Conservation (phyloP, 2,113 vertebrate genomes). For the Drymodes brunneopygia region DNA sequence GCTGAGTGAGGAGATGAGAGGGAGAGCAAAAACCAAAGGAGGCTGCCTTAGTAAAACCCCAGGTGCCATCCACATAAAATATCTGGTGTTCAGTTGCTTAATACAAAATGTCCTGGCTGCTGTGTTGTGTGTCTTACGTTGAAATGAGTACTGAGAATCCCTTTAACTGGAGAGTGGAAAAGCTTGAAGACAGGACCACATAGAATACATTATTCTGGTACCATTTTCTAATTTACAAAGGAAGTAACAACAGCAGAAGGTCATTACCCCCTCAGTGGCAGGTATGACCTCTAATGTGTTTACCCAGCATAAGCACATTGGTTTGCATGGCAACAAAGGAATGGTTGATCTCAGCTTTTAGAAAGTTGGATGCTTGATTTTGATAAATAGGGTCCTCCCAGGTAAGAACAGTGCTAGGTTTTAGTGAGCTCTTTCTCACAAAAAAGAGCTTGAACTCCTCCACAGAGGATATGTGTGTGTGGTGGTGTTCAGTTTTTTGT, state of each 20-base stretch:
- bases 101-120: conserved; percentile 4
- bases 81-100: not conserved
- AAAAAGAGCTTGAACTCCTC: not conserved
- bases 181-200: not conserved
- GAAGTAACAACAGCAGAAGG: not conserved
- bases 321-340: not conserved
- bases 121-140: not conserved
- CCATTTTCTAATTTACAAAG: not conserved
- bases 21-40: not conserved
- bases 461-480: not conserved
- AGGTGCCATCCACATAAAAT: not conserved
- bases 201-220: not conserved
- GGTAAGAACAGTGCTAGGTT: not conserved
- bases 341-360: not conserved
- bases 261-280: conserved; percentile 1
- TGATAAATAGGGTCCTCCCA: not conserved
- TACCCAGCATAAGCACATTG: not conserved
- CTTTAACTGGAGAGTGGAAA: not conserved
- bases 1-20: not conserved
- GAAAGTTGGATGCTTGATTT: conserved; percentile 17
- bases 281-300: conserved; percentile 29
- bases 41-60: not conserved
- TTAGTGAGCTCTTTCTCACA: not conserved
- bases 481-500: not conserved
- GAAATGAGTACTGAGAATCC: conserved; percentile 28